Conservation (phyloP, 2,888 invertebrate genomes). For the Baccha elongata region DNA sequence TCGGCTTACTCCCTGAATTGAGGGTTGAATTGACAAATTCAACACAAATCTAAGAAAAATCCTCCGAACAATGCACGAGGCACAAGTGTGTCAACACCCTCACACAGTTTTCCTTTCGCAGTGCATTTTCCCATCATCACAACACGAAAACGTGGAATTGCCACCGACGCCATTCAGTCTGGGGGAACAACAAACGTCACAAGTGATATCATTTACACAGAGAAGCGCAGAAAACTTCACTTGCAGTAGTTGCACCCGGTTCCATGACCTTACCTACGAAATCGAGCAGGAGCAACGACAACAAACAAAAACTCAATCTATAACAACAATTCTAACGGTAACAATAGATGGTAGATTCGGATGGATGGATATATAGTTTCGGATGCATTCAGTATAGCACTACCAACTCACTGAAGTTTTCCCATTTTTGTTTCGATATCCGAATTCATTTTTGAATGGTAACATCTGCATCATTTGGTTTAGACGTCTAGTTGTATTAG, state of each 20-base stretch:
- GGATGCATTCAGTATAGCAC: slow-evolving; percentile 53
- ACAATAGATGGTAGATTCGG: no score
- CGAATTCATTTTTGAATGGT: not conserved
- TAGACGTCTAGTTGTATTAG: no score
- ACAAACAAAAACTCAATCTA: not conserved
- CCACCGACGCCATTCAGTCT: slow-evolving; percentile 2
- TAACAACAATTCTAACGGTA: not conserved
- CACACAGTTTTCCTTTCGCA: not conserved
- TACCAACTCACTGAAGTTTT: slow-evolving; percentile 26
- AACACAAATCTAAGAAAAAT: slow-evolving; percentile 63
- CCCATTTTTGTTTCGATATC: slow-evolving; percentile 27
- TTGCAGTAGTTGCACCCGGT: slow-evolving; percentile 17
- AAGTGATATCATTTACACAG: slow-evolving; percentile 63
- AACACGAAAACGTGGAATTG: no score
- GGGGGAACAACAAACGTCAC: slow-evolving; percentile 22
- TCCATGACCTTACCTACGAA: slow-evolving; percentile 1
- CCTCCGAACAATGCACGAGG: slow-evolving; percentile 63
- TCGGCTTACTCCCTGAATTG: slow-evolving; percentile 29
- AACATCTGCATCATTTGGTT: slow-evolving; percentile 33
- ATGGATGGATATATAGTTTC: slow-evolving; percentile 58
- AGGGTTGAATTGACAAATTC: slow-evolving; percentile 31
- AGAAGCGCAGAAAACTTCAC: slow-evolving; percentile 30
- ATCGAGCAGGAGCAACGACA: not conserved
- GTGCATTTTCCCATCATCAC: slow-evolving; percentile 16
- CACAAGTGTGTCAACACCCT: slow-evolving; percentile 51